Evolutionary conservation across 2,888 invertebrate genomes (phyloP).

Genomic region (Spicauda simplicius): DNA sequence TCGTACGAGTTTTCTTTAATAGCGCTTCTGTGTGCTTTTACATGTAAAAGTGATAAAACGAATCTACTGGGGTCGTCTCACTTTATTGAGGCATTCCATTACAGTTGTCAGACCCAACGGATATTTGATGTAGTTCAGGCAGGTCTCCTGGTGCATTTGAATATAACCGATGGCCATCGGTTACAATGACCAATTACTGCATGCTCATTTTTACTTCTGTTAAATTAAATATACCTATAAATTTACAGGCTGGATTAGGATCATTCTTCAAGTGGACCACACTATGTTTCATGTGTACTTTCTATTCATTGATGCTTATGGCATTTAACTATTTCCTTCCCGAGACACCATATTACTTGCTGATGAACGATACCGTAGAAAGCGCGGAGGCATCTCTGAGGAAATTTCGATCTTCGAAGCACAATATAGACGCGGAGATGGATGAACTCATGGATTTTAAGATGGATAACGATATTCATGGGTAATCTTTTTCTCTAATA

Average conservation of each 20-base stretch:
- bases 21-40: too few species aligned
- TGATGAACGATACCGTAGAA: slow-evolving; percentile 48
- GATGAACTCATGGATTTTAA: slow-evolving; percentile 59
- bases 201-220: too few species aligned
- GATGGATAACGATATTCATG: slow-evolving; percentile 59
- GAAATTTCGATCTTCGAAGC: slow-evolving; percentile 53
- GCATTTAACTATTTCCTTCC: slow-evolving; percentile 51
- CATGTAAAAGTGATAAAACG: too few species aligned
- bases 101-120: too few species aligned
- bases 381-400: slow-evolving; percentile 47
- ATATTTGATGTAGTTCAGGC: too few species aligned
- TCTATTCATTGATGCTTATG: slow-evolving; percentile 46
- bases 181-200: too few species aligned
- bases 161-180: too few species aligned
- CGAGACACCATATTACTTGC: slow-evolving; percentile 63
- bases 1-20: too few species aligned
- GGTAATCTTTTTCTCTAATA: slow-evolving; percentile 43
- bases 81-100: too few species aligned
- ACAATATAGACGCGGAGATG: slow-evolving; percentile 56
- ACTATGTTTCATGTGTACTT: slow-evolving; percentile 51
- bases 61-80: too few species aligned
- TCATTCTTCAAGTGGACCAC: slow-evolving; percentile 52
- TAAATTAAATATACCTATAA: too few species aligned
- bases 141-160: too few species aligned
- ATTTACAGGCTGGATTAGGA: slow-evolving; percentile 58